Evolutionary conservation across 2,113 vertebrate genomes (phyloP).

Genomic region (Turnix velox): DNA sequence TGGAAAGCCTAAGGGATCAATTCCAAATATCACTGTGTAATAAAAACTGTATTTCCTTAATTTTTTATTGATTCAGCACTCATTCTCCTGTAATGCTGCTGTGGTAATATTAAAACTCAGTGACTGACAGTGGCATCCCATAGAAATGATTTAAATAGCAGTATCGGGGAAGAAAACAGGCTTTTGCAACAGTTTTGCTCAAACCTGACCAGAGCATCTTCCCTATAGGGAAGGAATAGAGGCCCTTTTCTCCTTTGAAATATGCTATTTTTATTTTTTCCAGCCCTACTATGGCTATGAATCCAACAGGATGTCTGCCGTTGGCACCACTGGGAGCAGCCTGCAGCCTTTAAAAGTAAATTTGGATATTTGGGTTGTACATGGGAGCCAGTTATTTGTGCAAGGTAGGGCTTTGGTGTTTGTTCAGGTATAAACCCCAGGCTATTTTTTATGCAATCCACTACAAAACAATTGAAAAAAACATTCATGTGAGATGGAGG

Average conservation of each 20-base stretch:
- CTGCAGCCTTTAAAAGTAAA: not conserved
- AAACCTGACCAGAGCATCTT: not conserved
- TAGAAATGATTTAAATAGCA: conserved; percentile 21
- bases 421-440: not conserved
- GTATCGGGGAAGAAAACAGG: not conserved
- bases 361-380: not conserved
- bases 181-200: not conserved
- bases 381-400: not conserved
- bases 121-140: not conserved
- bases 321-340: not conserved
- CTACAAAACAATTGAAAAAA: not conserved
- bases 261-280: not conserved
- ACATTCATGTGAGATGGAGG: not conserved
- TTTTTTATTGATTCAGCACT: conserved; percentile 64
- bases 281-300: not conserved
- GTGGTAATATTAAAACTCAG: conserved; percentile 55
- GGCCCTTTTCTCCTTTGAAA: not conserved
- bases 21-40: conserved; percentile 67
- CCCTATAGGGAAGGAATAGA: not conserved
- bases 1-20: conserved; percentile 66
- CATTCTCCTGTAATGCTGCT: conserved; percentile 48
- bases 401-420: not conserved
- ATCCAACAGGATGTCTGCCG: not conserved
- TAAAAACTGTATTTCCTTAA: conserved; percentile 67
- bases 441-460: not conserved